Evolutionary conservation across 2,888 invertebrate species (phyloP).

Genomic region (Hemithea aestivaria): DNA sequence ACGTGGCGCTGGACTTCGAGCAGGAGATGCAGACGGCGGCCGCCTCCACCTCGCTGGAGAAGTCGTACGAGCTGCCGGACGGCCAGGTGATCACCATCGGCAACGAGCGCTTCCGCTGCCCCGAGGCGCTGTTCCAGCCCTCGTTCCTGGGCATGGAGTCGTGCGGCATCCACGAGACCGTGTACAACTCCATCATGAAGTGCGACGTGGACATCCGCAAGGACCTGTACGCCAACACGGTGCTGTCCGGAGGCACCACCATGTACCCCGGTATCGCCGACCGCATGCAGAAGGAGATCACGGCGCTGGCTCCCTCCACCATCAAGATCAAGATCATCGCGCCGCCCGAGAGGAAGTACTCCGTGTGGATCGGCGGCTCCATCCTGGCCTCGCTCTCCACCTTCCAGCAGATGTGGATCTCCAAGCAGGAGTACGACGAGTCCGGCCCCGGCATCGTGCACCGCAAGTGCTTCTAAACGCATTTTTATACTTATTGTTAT

Average conservation of each 20-base stretch:
- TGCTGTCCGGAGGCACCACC: slow-evolving; percentile 95
- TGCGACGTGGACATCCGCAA: slow-evolving; percentile 96
- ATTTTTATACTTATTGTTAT: slow-evolving; percentile 30
- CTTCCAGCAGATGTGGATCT: slow-evolving; percentile 96
- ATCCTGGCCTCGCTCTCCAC: slow-evolving; percentile 92
- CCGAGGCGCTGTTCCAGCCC: slow-evolving; percentile 94
- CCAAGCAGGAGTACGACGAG: slow-evolving; percentile 98
- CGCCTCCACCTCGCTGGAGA: slow-evolving; percentile 93
- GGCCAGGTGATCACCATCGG: slow-evolving; percentile 94
- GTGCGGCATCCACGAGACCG: slow-evolving; percentile 93
- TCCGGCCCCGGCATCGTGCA: slow-evolving; percentile 97
- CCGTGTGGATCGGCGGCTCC: slow-evolving; percentile 99
- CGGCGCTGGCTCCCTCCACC: slow-evolving; percentile 92
- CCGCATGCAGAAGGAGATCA: slow-evolving; percentile 98
- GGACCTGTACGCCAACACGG: slow-evolving; percentile 94
- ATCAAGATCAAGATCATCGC: slow-evolving; percentile 97
- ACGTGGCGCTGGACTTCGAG: slow-evolving; percentile 95
- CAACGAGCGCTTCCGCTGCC: slow-evolving; percentile 92
- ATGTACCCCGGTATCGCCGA: slow-evolving; percentile 98
- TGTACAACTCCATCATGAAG: slow-evolving; percentile 97
- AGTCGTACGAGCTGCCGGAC: slow-evolving; percentile 95
- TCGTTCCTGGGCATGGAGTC: slow-evolving; percentile 95
- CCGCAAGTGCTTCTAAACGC: slow-evolving; percentile 94
- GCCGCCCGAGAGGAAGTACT: slow-evolving; percentile 97
- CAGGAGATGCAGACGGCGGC: slow-evolving; percentile 97